Percentiles rank a stretch among this genome's conserved stretches.
These are phyloP conservation scores for Thera obeliscata DNA, from an alignment of 2,888 invertebrate species.

Conservation along the genomic window DNA sequence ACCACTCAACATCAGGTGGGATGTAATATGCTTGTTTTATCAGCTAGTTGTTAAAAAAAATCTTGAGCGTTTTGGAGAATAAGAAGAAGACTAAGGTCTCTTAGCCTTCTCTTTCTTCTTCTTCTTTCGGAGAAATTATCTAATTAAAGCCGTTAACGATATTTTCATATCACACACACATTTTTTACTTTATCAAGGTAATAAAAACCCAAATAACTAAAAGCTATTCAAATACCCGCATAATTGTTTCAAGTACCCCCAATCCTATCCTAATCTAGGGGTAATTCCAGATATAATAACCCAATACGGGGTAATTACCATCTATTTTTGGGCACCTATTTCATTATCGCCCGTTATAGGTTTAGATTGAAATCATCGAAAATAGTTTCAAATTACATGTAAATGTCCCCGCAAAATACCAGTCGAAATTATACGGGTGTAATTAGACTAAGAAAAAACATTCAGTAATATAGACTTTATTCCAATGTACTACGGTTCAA, in stretches of 20 bases:
- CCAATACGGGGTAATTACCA: conserved; percentile 16
- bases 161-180: too few relatives aligned
- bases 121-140: too few relatives aligned
- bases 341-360: conserved; percentile 17
- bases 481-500: conserved; percentile 1
- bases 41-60: too few relatives aligned
- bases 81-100: too few relatives aligned
- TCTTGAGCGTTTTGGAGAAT: too few relatives aligned
- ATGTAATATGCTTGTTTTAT: too few relatives aligned
- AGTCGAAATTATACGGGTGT: conserved; percentile 34
- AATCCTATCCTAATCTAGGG: neutral
- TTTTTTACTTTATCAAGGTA: neutral
- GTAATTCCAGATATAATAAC: conserved; percentile 8
- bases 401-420: conserved; percentile 17
- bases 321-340: conserved; percentile 13
- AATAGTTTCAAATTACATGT: conserved; percentile 37
- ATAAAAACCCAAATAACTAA: neutral
- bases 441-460: conserved; percentile 26
- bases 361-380: conserved; percentile 34
- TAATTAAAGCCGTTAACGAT: too few relatives aligned
- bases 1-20: too few relatives aligned
- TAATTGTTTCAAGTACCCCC: neutral
- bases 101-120: too few relatives aligned
- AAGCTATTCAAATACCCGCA: neutral
- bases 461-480: neutral